Percentiles rank a stretch among this genome's conserved stretches.
Conservation (phyloP, 2,797 vertebrate species). For the Neosilurus mollespiculum region DNA sequence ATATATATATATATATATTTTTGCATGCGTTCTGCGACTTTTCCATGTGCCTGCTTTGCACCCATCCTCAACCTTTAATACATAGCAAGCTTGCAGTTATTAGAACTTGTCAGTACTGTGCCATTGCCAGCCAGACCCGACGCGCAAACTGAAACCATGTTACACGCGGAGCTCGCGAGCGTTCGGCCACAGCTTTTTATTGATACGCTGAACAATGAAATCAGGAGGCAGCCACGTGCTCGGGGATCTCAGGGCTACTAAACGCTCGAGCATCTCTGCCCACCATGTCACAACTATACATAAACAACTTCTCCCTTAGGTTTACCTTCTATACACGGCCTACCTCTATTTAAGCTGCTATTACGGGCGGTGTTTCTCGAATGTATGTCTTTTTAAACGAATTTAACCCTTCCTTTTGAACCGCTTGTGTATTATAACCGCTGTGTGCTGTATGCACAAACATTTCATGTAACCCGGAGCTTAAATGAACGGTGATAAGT, state of each 20-base stretch:
- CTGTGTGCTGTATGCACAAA: not conserved
- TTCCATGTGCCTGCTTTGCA: conserved; percentile 1
- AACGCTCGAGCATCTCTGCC: conserved; percentile 24
- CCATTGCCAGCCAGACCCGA: not conserved
- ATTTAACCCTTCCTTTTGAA: not conserved
- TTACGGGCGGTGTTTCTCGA: no score
- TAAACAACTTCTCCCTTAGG: not conserved
- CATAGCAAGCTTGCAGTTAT: no score
- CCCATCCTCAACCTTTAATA: not conserved
- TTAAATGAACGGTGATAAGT: not conserved
- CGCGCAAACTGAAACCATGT: not conserved
- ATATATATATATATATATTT: not conserved
- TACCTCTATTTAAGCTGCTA: not conserved
- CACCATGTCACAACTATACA: conserved; percentile 29
- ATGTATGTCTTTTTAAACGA: not conserved
- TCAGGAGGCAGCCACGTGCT: conserved; percentile 77
- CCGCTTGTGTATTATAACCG: not conserved
- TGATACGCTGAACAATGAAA: conserved; percentile 74
- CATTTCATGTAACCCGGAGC: not conserved
- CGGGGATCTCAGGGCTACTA: conserved; percentile 57
- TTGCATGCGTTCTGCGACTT: not conserved
- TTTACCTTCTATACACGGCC: not conserved
- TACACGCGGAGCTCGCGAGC: not conserved
- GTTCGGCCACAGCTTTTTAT: conserved; percentile 60
- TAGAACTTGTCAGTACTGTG: not conserved